A percentile compares a stretch with the other conserved stretches of the same genome.
Evolutionary conservation across 2,797 vertebrate genomes (phyloP).

Genomic region (Xyrichtys novacula): DNA sequence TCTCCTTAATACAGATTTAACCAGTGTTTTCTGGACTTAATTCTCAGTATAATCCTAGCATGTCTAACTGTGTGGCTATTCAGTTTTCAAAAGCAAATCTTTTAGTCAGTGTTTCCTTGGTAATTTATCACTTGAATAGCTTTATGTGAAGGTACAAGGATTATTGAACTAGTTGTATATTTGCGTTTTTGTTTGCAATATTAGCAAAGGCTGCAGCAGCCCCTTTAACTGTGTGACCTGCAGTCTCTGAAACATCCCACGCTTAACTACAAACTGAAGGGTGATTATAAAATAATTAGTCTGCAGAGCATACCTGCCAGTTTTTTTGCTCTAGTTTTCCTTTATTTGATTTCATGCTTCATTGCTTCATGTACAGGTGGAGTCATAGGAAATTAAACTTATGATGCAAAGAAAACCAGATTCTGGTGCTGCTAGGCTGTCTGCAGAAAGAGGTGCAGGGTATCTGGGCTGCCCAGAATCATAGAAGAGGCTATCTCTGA

Average conservation of each 20-base stretch:
- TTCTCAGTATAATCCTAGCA: neutral
- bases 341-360: conserved; percentile 1
- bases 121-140: neutral
- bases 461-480: neutral
- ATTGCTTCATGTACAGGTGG: neutral
- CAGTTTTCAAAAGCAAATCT: too few relatives aligned
- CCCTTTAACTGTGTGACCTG: conserved; percentile 11
- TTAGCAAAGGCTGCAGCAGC: neutral
- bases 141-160: neutral
- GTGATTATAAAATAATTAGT: neutral
- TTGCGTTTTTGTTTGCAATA: conserved; percentile 6
- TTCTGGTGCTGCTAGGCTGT: neutral
- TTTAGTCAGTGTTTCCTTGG: too few relatives aligned
- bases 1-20: conserved; percentile 43
- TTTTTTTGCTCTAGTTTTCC: neutral
- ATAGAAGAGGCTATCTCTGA: conserved; percentile 10
- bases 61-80: neutral
- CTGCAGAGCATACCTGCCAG: neutral
- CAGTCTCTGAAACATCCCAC: conserved; percentile 6
- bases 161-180: neutral
- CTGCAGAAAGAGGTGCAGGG: neutral
- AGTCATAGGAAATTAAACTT: neutral
- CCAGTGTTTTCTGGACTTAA: conserved; percentile 3
- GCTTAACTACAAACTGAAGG: neutral
- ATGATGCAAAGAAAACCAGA: conserved; percentile 7